Conservation (phyloP, 2,113 vertebrate genomes). For the Spea multiplicata region DNA sequence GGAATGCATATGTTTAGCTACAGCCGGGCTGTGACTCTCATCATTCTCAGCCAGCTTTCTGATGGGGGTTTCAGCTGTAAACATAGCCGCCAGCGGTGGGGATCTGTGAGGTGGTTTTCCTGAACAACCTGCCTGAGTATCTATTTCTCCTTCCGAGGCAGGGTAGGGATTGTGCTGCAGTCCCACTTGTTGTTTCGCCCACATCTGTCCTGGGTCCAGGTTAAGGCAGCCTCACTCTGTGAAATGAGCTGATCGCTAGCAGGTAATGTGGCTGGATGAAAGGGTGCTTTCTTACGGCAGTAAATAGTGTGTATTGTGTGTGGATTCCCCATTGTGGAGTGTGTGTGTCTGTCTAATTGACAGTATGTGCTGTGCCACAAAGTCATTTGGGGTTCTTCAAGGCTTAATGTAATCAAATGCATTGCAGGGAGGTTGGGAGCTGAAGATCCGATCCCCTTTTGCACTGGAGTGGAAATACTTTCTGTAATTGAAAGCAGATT, state of each 20-base stretch:
- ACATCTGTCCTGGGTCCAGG: background rate
- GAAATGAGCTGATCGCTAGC: constrained; percentile 2
- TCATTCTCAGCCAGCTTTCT: background rate
- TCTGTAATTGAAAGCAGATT: constrained; percentile 75
- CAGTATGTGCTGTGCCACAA: constrained; percentile 49
- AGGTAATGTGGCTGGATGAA: constrained; percentile 9
- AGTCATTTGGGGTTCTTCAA: constrained; percentile 56
- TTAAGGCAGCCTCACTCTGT: background rate
- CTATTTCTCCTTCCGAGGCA: background rate
- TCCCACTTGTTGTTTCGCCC: constrained; percentile 6
- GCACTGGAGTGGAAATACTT: constrained; percentile 74
- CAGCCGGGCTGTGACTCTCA: background rate
- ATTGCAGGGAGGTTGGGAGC: constrained; percentile 66
- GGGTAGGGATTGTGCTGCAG: constrained; percentile 18
- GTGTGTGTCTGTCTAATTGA: constrained; percentile 44
- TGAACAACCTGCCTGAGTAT: background rate
- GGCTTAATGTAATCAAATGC: constrained; percentile 63
- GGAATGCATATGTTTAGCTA: background rate
- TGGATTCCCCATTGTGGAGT: constrained; percentile 5
- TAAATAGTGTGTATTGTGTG: constrained; percentile 18
- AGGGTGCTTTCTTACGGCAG: background rate
- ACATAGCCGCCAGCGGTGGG: background rate
- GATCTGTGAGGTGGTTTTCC: background rate
- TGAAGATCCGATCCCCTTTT: constrained; percentile 68
- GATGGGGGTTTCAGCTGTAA: background rate